phyloP scores from a whole-genome alignment of 1,140 invertebrate species.

The Aricia agestis region DNA sequence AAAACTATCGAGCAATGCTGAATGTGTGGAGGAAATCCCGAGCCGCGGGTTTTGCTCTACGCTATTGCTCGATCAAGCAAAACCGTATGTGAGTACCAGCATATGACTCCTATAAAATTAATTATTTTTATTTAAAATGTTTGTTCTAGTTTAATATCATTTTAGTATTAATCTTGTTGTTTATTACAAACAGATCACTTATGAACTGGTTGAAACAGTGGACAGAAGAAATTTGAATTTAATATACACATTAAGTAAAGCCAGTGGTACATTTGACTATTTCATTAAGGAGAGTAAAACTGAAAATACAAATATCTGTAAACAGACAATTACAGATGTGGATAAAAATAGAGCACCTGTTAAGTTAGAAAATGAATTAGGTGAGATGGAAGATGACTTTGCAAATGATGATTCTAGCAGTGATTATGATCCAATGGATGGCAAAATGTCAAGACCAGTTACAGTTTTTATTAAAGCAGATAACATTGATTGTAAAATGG shows the following conservation, averaged over 20 bases:
- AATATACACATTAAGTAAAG: slow-evolving; percentile 33
- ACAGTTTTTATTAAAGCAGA: slow-evolving; percentile 17
- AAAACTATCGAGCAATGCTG: too few relatives aligned
- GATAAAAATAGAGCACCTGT: neutral
- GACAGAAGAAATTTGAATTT: slow-evolving; percentile 33
- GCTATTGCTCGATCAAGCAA: too few relatives aligned
- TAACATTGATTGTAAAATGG: slow-evolving; percentile 21
- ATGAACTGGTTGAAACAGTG: slow-evolving; percentile 45
- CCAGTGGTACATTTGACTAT: neutral
- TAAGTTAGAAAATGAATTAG: slow-evolving; percentile 16
- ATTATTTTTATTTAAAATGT: neutral
- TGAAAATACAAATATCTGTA: slow-evolving; percentile 25
- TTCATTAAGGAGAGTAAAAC: slow-evolving; percentile 24
- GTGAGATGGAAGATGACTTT: slow-evolving; percentile 6
- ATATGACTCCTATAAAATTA: neutral
- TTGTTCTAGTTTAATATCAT: neutral
- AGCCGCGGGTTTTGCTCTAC: too few relatives aligned
- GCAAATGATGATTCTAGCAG: slow-evolving; percentile 1
- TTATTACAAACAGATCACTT: slow-evolving; percentile 23
- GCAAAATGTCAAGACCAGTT: neutral
- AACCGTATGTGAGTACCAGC: too few relatives aligned
- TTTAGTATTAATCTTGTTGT: neutral
- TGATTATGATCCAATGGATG: slow-evolving; percentile 10
- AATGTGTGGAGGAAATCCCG: too few relatives aligned
- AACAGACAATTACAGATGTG: neutral